phyloP scores from a whole-genome alignment of 2,888 invertebrate species.

The Microctonus brassicae region DNA sequence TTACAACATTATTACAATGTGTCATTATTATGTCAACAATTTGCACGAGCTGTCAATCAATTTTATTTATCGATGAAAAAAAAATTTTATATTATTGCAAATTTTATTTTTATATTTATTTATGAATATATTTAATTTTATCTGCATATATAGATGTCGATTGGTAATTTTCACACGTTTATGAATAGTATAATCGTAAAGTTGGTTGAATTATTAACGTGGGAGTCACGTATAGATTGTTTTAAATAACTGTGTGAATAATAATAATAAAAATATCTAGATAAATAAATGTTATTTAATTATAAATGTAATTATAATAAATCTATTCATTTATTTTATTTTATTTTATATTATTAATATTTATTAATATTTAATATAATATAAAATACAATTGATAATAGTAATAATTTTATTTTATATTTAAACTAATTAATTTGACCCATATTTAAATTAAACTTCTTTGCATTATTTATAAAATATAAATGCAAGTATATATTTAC shows the following conservation, averaged over 20 bases:
- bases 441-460: neutral
- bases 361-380: neutral
- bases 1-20: neutral
- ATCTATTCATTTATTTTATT: neutral
- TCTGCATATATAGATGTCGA: neutral
- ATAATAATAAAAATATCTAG: neutral
- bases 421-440: neutral
- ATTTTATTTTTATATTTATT: no score
- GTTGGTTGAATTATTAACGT: slow-evolving; percentile 23
- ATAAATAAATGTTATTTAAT: neutral
- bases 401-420: neutral
- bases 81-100: neutral
- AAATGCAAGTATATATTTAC: neutral
- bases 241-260: slow-evolving; percentile 9
- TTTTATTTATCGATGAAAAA: neutral
- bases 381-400: neutral
- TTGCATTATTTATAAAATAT: neutral
- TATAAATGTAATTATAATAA: neutral
- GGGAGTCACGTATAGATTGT: slow-evolving; percentile 7
- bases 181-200: slow-evolving; percentile 37
- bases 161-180: slow-evolving; percentile 27
- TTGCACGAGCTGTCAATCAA: neutral
- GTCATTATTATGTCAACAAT: no score
- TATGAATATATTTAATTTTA: neutral
- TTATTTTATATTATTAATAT: neutral